phyloP scores from a whole-genome alignment of 2,797 vertebrate genomes.

The Psittacula derbiana region DNA sequence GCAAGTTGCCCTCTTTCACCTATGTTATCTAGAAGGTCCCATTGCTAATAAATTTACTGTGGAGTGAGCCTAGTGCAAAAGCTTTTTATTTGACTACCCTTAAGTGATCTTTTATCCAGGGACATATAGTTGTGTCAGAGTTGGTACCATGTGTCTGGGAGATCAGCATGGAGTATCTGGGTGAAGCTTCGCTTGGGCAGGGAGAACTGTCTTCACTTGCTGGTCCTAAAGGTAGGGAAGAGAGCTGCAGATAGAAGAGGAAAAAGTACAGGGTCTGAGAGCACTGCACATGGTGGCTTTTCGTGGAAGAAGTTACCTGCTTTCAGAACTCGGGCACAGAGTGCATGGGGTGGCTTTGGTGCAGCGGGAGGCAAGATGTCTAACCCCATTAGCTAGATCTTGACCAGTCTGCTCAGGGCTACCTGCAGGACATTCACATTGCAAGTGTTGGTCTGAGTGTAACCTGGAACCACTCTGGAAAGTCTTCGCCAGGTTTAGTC shows the following conservation, averaged over 20 bases:
- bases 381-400: neutral
- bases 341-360: neutral
- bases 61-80: neutral
- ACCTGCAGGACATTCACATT: neutral
- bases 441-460: neutral
- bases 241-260: neutral
- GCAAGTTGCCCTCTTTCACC: neutral
- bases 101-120: neutral
- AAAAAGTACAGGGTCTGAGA: neutral
- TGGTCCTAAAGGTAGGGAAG: neutral
- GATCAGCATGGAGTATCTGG: neutral
- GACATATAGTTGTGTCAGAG: neutral
- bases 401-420: neutral
- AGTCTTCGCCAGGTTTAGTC: neutral
- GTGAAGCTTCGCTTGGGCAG: neutral
- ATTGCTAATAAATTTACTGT: neutral
- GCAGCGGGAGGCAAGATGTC: neutral
- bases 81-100: neutral
- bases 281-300: neutral
- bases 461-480: neutral
- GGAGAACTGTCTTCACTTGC: neutral
- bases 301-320: neutral
- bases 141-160: neutral
- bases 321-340: neutral
- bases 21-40: neutral